Percentiles rank a stretch among this genome's conserved stretches.
Conservation (phyloP, 2,797 vertebrate genomes). For the Hyperoplus immaculatus region DNA sequence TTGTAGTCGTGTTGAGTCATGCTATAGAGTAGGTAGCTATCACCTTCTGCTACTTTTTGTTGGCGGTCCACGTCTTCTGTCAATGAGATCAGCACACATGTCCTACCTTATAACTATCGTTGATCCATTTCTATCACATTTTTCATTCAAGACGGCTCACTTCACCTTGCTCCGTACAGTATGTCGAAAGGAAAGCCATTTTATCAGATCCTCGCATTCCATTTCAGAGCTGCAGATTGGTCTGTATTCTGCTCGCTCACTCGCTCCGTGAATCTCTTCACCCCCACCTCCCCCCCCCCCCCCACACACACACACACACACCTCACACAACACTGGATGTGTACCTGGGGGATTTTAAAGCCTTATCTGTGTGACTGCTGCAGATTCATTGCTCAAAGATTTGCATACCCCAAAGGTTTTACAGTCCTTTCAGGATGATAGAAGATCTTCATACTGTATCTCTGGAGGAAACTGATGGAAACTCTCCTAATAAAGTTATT, state of each 20-base stretch:
- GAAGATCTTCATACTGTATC: slow-evolving; percentile 55
- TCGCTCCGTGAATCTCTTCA: slow-evolving; percentile 33
- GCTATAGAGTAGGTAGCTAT: slow-evolving; percentile 3
- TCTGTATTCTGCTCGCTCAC: slow-evolving; percentile 26
- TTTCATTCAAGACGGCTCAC: background rate
- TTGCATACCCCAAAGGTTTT: slow-evolving; percentile 70
- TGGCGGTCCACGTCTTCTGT: background rate
- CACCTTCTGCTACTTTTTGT: slow-evolving; percentile 27
- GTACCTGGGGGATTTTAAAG: slow-evolving; percentile 60
- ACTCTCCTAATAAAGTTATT: slow-evolving; percentile 56
- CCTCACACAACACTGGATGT: slow-evolving; percentile 36
- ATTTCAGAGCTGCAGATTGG: slow-evolving; percentile 34
- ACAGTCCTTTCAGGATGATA: slow-evolving; percentile 54
- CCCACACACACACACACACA: slow-evolving; percentile 35
- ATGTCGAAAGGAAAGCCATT: slow-evolving; percentile 19
- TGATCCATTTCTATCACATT: slow-evolving; percentile 4
- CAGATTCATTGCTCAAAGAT: slow-evolving; percentile 63
- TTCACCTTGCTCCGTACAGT: background rate
- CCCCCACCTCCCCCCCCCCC: background rate
- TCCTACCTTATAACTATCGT: slow-evolving; percentile 11
- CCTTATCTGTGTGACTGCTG: slow-evolving; percentile 51
- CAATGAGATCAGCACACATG: background rate
- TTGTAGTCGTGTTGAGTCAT: slow-evolving; percentile 25
- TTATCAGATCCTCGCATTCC: slow-evolving; percentile 25
- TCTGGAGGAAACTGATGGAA: slow-evolving; percentile 47